These are phyloP conservation scores for Syritta pipiens DNA, from an alignment of 2,888 invertebrate species.

Conservation along the genomic window DNA sequence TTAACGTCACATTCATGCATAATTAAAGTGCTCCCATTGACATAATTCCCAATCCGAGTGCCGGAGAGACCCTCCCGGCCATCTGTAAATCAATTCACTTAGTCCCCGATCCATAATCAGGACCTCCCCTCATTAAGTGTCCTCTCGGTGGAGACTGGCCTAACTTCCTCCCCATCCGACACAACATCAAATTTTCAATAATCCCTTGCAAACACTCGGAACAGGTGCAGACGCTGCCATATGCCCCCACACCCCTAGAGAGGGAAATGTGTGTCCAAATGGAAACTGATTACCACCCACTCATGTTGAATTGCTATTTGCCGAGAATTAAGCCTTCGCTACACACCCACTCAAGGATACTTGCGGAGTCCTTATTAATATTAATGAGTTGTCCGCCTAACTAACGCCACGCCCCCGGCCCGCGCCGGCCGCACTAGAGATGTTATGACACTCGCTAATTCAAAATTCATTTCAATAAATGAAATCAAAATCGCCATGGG, in stretches of 20 bases:
- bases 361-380: slow-evolving; percentile 47
- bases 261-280: slow-evolving; percentile 25
- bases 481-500: slow-evolving; percentile 33
- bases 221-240: slow-evolving; percentile 28
- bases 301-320: slow-evolving; percentile 11
- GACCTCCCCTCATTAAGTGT: slow-evolving; percentile 37
- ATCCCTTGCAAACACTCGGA: slow-evolving; percentile 24
- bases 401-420: slow-evolving; percentile 3
- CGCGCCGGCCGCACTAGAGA: neutral
- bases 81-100: slow-evolving; percentile 40
- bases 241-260: neutral
- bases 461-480: slow-evolving; percentile 53
- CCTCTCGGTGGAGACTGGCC: neutral
- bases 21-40: slow-evolving; percentile 21
- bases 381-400: slow-evolving; percentile 51
- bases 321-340: slow-evolving; percentile 13
- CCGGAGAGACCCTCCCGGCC: neutral
- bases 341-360: slow-evolving; percentile 7
- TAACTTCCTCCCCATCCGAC: neutral
- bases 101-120: slow-evolving; percentile 25
- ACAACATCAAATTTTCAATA: slow-evolving; percentile 38
- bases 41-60: neutral
- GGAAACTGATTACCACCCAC: slow-evolving; percentile 31
- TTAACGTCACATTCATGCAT: neutral
- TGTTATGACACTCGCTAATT: slow-evolving; percentile 44